Conservation (phyloP, 1,140 invertebrate species). For the Anastrepha obliqua region DNA sequence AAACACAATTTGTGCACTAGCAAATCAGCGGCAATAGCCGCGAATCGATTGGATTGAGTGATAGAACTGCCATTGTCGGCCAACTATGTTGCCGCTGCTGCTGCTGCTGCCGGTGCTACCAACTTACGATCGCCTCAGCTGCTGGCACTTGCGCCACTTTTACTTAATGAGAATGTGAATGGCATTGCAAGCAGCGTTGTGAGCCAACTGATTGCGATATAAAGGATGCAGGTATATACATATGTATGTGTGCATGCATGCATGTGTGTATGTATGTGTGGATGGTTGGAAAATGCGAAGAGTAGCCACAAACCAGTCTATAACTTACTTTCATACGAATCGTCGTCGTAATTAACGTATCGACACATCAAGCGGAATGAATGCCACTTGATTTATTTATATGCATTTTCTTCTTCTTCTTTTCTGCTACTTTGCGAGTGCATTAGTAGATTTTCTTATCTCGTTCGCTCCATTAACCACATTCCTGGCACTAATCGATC, state of each 20-base stretch:
- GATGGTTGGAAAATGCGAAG: background rate
- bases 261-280: no score
- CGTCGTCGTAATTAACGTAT: slow-evolving; percentile 19
- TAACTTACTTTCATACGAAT: slow-evolving; percentile 49
- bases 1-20: slow-evolving; percentile 23
- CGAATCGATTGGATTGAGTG: background rate
- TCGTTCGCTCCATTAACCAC: background rate
- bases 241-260: no score
- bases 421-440: background rate
- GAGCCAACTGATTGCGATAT: slow-evolving; percentile 4
- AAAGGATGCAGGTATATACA: background rate
- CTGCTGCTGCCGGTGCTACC: background rate
- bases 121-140: background rate
- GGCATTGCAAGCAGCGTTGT: slow-evolving; percentile 33
- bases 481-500: slow-evolving; percentile 35
- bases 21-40: background rate
- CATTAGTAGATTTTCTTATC: slow-evolving; percentile 26
- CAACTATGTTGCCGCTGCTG: background rate
- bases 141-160: slow-evolving; percentile 39
- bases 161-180: slow-evolving; percentile 47
- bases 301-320: slow-evolving; percentile 31
- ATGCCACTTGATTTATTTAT: background rate
- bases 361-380: background rate
- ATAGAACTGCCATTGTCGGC: background rate
- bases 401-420: background rate